Evolutionary conservation across 2,888 invertebrate species (phyloP), one percentile per base, ranked within the genome.

Genomic region (Sepioteuthis lessoniana): DNA sequence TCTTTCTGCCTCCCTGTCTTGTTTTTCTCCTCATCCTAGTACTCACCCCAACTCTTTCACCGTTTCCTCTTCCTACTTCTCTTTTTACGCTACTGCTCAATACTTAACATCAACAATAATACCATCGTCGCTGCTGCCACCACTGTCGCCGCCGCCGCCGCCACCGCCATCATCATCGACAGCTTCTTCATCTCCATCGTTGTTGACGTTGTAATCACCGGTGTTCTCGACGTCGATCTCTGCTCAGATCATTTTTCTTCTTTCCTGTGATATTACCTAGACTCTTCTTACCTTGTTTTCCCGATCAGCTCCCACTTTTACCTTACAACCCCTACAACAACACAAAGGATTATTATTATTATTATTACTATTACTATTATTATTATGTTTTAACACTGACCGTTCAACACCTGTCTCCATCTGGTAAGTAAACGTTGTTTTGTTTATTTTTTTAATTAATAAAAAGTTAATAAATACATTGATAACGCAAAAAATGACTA

Each of bases 21-120:
- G 21, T 25, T 55, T 25, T 25, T 25, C 55, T 55, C 55, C 55
- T 55, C 21, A 25, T 28, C 21, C 76, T 76, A 76, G 19, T 13
- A 35, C 76, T 16, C 2, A 4, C 76, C n/a, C 76, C 76, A 13
- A 76, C 76, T 35, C 76, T 19, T 76, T n/a, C 19, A 76, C 76
- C 7, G 7, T 19, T 19, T 76, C 35, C 76, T 76, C 76, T n/a
- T 16, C 4, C n/a, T 10, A 2, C 35, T 76, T 76, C 76, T 76
- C n/a, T n/a, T 76, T 35, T 76, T 76, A 76, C 76, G 76, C 76
- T 76, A 76, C 76, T n/a, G n/a, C n/a, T 76, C 76, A n/a, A 76
- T 76, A 25, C 76, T 76, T n/a, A 76, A 76, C 76, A 28, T 60
- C 60, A 76, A 76, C 76, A 76, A 76, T 76, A 76, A 76, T n/a